phyloP scores from a whole-genome alignment of 2,888 invertebrate genomes.

The Pandemis heparana region DNA sequence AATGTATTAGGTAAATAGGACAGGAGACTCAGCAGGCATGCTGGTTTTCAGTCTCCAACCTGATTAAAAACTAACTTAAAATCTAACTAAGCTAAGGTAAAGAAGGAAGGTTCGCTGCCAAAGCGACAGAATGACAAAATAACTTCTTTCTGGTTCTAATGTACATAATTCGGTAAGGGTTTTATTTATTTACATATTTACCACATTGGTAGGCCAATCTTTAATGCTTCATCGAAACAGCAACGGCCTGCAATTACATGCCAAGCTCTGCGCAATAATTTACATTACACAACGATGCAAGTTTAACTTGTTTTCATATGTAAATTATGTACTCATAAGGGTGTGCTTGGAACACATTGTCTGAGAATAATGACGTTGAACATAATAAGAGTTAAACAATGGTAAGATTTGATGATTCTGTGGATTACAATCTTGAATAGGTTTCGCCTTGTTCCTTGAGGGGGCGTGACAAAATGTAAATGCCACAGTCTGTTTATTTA shows the following conservation, averaged over 20 bases:
- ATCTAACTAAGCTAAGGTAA: too few species aligned
- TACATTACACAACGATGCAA: conserved; percentile 14
- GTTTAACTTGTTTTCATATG: conserved; percentile 19
- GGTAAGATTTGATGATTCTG: conserved; percentile 15
- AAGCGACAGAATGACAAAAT: too few species aligned
- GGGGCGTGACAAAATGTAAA: conserved; percentile 3
- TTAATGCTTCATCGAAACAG: not conserved
- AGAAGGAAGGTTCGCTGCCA: too few species aligned
- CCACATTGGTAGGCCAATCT: too few species aligned
- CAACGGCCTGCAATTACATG: not conserved
- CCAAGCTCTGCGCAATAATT: conserved; percentile 1
- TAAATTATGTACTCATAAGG: conserved; percentile 6
- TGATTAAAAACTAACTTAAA: too few species aligned
- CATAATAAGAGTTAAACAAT: conserved; percentile 21
- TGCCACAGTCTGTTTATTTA: conserved; percentile 11
- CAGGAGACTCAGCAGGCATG: too few species aligned
- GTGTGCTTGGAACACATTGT: not conserved
- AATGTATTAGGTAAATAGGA: too few species aligned
- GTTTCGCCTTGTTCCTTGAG: conserved; percentile 3
- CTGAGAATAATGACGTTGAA: conserved; percentile 1
- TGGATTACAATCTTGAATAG: conserved; percentile 17
- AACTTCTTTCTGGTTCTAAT: too few species aligned
- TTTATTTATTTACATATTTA: too few species aligned
- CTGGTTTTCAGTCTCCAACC: too few species aligned
- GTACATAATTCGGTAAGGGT: too few species aligned